These are phyloP conservation scores for Adoxophyes honmai DNA, from an alignment of 1,140 invertebrate genomes.

Conservation along the genomic window DNA sequence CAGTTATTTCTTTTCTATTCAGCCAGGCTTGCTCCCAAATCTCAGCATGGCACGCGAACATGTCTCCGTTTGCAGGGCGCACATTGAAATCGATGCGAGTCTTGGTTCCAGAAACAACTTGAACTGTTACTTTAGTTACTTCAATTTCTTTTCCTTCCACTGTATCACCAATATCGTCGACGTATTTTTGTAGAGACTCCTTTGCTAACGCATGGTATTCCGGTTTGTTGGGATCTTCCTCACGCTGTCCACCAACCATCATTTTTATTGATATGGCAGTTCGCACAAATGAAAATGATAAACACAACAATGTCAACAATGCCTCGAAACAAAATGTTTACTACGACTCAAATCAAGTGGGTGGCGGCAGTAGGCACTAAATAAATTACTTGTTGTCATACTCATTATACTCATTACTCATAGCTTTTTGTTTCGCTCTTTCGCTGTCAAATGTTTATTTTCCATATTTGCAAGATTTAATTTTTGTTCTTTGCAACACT, in stretches of 20 bases:
- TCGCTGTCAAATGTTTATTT: too few species aligned
- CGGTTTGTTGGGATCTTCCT: slow-evolving; percentile 26
- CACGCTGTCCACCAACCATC: slow-evolving; percentile 11
- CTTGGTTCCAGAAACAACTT: slow-evolving; percentile 31
- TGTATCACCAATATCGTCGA: slow-evolving; percentile 18
- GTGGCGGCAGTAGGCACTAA: too few species aligned
- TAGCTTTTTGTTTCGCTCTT: too few species aligned
- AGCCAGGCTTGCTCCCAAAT: slow-evolving; percentile 79
- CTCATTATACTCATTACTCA: too few species aligned
- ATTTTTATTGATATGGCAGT: too few species aligned
- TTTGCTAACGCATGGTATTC: slow-evolving; percentile 31
- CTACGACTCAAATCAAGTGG: too few species aligned
- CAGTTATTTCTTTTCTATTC: slow-evolving; percentile 23
- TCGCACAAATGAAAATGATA: too few species aligned
- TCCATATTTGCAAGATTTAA: too few species aligned
- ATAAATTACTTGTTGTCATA: too few species aligned
- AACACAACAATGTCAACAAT: too few species aligned
- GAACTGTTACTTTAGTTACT: slow-evolving; percentile 31
- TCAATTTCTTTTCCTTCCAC: slow-evolving; percentile 31
- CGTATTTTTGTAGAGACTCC: slow-evolving; percentile 39
- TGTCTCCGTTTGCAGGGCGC: slow-evolving; percentile 15
- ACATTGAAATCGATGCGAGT: slow-evolving; percentile 33
- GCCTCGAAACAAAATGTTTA: too few species aligned
- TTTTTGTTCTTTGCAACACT: too few species aligned
- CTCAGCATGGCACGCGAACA: slow-evolving; percentile 64